Conservation (phyloP, 92 coral and sea anemone species). For the Porites lobata region DNA sequence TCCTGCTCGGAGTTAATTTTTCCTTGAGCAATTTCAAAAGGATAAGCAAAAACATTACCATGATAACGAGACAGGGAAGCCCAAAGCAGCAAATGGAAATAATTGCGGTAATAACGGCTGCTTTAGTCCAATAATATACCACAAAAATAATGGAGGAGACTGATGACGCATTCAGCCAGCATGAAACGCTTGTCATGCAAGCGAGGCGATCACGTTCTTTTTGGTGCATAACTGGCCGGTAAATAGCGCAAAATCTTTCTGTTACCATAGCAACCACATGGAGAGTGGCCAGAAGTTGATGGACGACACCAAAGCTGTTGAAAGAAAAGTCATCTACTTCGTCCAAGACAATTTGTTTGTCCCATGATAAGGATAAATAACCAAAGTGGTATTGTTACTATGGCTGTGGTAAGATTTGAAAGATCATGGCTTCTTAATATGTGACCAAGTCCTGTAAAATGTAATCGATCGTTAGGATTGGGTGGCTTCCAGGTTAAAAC, state of each 20-base stretch:
- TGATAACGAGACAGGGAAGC: conserved; percentile 20
- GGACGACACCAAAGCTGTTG: conserved; percentile 60
- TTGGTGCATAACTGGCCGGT: conserved; percentile 64
- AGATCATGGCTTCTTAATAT: conserved; percentile 43
- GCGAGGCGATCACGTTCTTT: conserved; percentile 47
- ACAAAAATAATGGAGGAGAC: conserved; percentile 14
- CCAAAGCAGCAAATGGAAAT: conserved; percentile 27
- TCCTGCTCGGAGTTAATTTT: conserved; percentile 15
- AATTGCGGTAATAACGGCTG: conserved; percentile 22
- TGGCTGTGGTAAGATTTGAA: conserved; percentile 40
- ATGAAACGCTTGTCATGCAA: conserved; percentile 35
- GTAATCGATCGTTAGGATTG: conserved; percentile 20
- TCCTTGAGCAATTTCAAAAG: conserved; percentile 4
- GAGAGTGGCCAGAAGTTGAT: conserved; percentile 47
- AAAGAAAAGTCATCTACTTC: conserved; percentile 37
- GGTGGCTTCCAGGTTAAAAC: conserved; percentile 32
- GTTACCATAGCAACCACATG: conserved; percentile 50
- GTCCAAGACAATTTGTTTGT: not conserved
- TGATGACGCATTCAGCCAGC: conserved; percentile 45
- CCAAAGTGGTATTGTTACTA: conserved; percentile 44
- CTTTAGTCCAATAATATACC: conserved; percentile 32
- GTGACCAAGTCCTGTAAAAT: conserved; percentile 50
- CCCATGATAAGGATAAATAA: conserved; percentile 13
- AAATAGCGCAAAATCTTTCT: conserved; percentile 59
- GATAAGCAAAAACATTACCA: conserved; percentile 15